Conservation (phyloP, 2,797 vertebrate species). For the Taenioides sp. region DNA sequence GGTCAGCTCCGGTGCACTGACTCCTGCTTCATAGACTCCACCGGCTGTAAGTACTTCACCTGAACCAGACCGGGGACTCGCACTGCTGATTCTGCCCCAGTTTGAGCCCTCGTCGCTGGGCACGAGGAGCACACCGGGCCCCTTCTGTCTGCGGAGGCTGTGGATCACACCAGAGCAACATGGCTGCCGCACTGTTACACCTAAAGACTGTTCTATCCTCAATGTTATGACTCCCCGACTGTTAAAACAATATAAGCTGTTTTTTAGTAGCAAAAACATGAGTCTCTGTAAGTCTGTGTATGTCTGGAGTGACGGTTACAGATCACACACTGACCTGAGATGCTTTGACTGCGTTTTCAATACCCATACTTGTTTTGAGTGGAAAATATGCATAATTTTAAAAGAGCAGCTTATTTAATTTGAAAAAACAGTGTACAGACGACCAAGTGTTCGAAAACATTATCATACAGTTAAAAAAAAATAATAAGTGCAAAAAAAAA, state of each 20-base stretch:
- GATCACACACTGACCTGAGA: constrained; percentile 30
- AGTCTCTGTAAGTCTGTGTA: constrained; percentile 37
- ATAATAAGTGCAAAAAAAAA: too few species aligned
- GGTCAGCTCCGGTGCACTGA: constrained; percentile 87
- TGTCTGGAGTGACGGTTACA: constrained; percentile 33
- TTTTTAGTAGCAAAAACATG: constrained; percentile 55
- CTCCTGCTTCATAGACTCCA: constrained; percentile 92
- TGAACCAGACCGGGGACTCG: constrained; percentile 68
- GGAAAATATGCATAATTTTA: background rate
- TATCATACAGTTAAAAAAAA: too few species aligned
- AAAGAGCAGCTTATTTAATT: too few species aligned
- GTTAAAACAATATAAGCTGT: constrained; percentile 69
- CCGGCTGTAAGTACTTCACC: constrained; percentile 92
- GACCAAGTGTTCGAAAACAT: too few species aligned
- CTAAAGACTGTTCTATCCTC: constrained; percentile 44
- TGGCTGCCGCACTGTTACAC: constrained; percentile 70
- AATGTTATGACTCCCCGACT: constrained; percentile 70
- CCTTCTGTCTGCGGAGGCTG: constrained; percentile 25
- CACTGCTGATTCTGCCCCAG: constrained; percentile 36
- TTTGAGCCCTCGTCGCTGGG: background rate
- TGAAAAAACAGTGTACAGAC: too few species aligned
- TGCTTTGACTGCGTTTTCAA: background rate
- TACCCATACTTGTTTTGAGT: background rate
- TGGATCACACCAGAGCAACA: constrained; percentile 37
- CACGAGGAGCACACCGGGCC: background rate